Conservation (phyloP, 2,797 vertebrate genomes). For the Botia kubotai region DNA sequence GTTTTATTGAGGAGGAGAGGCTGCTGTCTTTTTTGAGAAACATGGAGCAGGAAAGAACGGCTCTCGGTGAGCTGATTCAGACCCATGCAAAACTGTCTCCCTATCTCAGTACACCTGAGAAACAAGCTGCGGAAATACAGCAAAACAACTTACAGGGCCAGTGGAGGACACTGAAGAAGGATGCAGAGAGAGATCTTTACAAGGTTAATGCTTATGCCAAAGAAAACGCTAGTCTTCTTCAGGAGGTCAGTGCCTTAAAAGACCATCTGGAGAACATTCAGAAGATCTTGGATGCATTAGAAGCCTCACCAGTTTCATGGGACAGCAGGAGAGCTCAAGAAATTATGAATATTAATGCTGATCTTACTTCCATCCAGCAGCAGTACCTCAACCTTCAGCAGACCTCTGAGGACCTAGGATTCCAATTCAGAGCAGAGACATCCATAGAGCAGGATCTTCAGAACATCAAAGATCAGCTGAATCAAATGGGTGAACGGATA, state of each 20-base stretch:
- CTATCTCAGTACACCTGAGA: conserved; percentile 77
- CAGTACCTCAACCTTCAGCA: conserved; percentile 76
- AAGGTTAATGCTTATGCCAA: conserved; percentile 68
- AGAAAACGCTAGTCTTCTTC: conserved; percentile 72
- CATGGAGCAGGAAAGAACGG: conserved; percentile 75
- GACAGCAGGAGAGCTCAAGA: conserved; percentile 66
- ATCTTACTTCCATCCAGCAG: conserved; percentile 78
- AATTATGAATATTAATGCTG: conserved; percentile 75
- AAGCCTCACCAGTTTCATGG: conserved; percentile 61
- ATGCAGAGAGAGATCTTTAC: conserved; percentile 74
- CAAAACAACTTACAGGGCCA: conserved; percentile 76
- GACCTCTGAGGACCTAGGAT: conserved; percentile 73
- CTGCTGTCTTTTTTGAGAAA: conserved; percentile 75
- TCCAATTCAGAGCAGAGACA: conserved; percentile 78
- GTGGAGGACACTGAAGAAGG: conserved; percentile 79
- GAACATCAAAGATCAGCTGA: conserved; percentile 75
- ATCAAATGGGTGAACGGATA: conserved; percentile 68
- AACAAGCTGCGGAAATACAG: conserved; percentile 72
- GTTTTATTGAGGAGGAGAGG: conserved; percentile 75
- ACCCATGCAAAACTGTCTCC: conserved; percentile 71
- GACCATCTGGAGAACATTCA: conserved; percentile 69
- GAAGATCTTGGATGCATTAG: conserved; percentile 57
- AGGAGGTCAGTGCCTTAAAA: conserved; percentile 70
- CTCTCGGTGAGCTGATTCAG: conserved; percentile 77
- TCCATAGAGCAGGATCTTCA: conserved; percentile 76